phyloP scores from a whole-genome alignment of 1,140 invertebrate genomes.

The Drosophila pandora region DNA sequence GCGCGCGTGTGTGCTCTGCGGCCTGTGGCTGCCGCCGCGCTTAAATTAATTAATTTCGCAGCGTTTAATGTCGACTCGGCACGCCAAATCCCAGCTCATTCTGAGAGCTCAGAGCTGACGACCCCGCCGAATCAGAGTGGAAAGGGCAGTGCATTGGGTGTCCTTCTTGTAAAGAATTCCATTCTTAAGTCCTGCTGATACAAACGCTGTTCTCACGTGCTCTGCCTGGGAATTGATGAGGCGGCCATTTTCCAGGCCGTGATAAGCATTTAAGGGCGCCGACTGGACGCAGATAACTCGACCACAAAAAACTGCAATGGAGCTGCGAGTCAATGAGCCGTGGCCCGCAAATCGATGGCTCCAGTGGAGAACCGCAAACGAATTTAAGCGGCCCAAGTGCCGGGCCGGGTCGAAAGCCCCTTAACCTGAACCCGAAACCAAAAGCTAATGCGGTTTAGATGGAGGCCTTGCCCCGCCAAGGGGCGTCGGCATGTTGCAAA shows the following conservation, averaged over 20 bases:
- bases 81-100: conserved; percentile 44
- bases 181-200: neutral
- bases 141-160: neutral
- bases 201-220: too few relatives aligned
- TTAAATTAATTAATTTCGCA: conserved; percentile 79
- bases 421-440: neutral
- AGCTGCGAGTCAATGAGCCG: conserved; percentile 66
- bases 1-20: neutral
- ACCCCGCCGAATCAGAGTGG: conserved; percentile 32
- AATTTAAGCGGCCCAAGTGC: conserved; percentile 33
- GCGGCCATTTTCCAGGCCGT: neutral
- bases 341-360: conserved; percentile 71
- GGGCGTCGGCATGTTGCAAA: conserved; percentile 39
- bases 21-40: conserved; percentile 34
- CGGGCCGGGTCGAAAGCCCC: conserved; percentile 12
- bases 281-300: conserved; percentile 60
- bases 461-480: conserved; percentile 1
- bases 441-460: conserved; percentile 45
- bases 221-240: conserved; percentile 59
- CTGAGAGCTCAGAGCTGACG: neutral
- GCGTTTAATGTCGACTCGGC: conserved; percentile 65
- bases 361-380: conserved; percentile 62
- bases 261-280: conserved; percentile 69
- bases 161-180: neutral
- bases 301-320: conserved; percentile 18